phyloP scores from a whole-genome alignment of 2,797 vertebrate species.

The Apogon hyalosoma region DNA sequence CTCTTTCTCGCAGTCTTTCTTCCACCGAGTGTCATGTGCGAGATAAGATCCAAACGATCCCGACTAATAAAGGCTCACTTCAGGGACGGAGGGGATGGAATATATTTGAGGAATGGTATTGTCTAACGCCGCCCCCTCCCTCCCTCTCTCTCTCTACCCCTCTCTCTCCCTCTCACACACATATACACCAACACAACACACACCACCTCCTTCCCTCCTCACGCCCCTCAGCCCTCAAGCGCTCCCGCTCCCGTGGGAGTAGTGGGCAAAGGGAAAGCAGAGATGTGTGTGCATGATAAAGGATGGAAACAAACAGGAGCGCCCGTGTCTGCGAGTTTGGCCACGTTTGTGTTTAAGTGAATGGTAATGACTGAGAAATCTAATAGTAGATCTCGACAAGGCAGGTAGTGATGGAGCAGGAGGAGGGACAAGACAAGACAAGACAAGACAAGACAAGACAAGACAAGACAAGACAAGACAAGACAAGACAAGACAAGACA shows the following conservation, averaged over 20 bases:
- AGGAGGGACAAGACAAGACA: too few relatives aligned
- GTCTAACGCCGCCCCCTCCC: constrained; percentile 81
- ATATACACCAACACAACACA: constrained; percentile 22
- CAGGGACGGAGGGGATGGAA: constrained; percentile 79
- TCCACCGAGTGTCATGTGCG: constrained; percentile 63
- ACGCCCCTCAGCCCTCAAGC: constrained; percentile 78
- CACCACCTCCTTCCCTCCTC: constrained; percentile 61
- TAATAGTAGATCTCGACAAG: background rate
- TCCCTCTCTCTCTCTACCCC: constrained; percentile 69
- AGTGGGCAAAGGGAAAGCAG: constrained; percentile 78
- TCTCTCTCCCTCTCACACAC: constrained; percentile 52
- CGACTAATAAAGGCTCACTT: constrained; percentile 82
- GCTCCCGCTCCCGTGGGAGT: constrained; percentile 73
- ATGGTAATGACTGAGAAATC: constrained; percentile 32
- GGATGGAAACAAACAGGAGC: constrained; percentile 48
- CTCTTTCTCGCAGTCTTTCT: constrained; percentile 31
- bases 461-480: background rate
- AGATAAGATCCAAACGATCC: constrained; percentile 79
- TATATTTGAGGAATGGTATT: constrained; percentile 84
- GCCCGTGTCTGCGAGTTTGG: constrained; percentile 41
- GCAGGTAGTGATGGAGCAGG: background rate
- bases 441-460: background rate
- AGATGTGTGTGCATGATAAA: constrained; percentile 85
- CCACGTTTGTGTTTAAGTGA: constrained; percentile 30
- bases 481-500: too few relatives aligned